Percentiles rank a stretch among this genome's conserved stretches.
phyloP scores from a whole-genome alignment of 2,888 invertebrate genomes.

The Stenurella melanura region DNA sequence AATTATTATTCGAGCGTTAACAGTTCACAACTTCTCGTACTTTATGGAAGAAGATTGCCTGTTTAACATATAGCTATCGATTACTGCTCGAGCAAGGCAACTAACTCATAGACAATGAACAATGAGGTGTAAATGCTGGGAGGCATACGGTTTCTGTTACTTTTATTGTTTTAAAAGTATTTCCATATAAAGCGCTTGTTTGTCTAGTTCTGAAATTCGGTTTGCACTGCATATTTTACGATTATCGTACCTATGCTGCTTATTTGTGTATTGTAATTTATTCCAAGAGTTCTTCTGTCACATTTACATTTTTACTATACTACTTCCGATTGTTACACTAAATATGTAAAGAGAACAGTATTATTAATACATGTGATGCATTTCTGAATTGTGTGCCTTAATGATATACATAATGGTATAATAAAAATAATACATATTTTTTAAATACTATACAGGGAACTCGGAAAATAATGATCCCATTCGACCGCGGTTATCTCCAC shows the following conservation, averaged over 20 bases:
- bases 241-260: conserved; percentile 12
- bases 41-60: conserved; percentile 39
- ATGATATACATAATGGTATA: no score
- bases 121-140: conserved; percentile 40
- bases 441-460: no score
- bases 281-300: not conserved
- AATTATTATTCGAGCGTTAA: conserved; percentile 29
- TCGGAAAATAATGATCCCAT: no score
- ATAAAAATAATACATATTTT: no score
- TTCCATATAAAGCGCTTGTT: conserved; percentile 41
- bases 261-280: not conserved
- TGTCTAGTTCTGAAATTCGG: conserved; percentile 23
- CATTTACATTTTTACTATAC: not conserved
- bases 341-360: not conserved
- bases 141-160: conserved; percentile 33
- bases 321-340: not conserved
- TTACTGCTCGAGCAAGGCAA: conserved; percentile 35
- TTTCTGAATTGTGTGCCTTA: no score
- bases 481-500: no score
- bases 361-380: no score
- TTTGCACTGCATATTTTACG: conserved; percentile 24
- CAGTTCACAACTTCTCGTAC: conserved; percentile 23
- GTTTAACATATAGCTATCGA: conserved; percentile 42
- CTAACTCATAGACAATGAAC: conserved; percentile 38
- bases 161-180: conserved; percentile 41